A percentile compares a stretch with the other conserved stretches of the same genome.
Evolutionary conservation across 2,113 vertebrate species (phyloP).

Genomic region (Paedocypris sp.): DNA sequence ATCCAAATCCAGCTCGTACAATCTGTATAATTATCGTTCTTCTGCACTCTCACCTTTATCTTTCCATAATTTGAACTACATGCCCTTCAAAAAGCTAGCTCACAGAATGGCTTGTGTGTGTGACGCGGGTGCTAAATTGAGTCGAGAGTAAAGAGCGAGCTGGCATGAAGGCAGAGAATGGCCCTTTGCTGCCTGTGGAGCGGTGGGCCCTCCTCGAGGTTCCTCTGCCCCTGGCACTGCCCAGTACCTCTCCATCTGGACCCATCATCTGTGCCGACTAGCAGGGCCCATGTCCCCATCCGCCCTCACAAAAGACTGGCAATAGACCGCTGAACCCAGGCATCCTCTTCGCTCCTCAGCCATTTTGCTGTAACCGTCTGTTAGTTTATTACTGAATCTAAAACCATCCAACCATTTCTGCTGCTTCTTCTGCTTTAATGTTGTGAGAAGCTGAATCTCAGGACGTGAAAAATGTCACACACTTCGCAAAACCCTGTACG

Average conservation of each 20-base stretch:
- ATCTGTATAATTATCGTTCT: neutral
- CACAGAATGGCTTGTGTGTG: neutral
- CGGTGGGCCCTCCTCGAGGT: conserved; percentile 10
- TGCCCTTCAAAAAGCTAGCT: conserved; percentile 9
- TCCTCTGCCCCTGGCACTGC: conserved; percentile 31
- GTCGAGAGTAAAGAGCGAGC: conserved; percentile 19
- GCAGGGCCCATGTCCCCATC: conserved; percentile 6
- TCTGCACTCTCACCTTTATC: no score
- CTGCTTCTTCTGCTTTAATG: no score
- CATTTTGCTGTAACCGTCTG: no score
- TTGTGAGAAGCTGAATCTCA: no score
- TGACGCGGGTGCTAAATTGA: conserved; percentile 11
- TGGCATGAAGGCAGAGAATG: conserved; percentile 18
- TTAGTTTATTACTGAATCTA: no score
- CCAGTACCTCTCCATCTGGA: conserved; percentile 36
- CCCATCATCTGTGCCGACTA: conserved; percentile 29
- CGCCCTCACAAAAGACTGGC: neutral
- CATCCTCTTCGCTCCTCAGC: neutral
- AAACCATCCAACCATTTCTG: no score
- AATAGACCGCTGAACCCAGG: no score
- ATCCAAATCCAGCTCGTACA: neutral
- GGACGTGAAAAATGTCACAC: no score
- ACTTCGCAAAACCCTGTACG: no score
- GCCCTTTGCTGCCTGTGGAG: conserved; percentile 15
- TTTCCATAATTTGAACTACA: neutral